Percentiles rank a stretch among this genome's conserved stretches.
Evolutionary conservation across 2,888 invertebrate genomes (phyloP).

Genomic region (Colletes collaris): DNA sequence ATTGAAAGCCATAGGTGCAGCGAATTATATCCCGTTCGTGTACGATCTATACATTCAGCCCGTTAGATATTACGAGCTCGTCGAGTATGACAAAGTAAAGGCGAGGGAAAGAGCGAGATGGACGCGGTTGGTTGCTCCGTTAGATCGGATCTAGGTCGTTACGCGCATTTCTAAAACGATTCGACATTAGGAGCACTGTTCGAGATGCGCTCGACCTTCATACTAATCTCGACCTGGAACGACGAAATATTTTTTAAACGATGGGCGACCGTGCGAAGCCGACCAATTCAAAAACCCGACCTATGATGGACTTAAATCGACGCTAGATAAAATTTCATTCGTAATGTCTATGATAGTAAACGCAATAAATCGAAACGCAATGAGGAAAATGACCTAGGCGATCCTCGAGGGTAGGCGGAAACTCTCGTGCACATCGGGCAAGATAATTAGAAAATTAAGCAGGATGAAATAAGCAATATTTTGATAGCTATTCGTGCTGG

Average conservation of each 20-base stretch:
- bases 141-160: constrained; percentile 73
- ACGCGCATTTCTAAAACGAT: constrained; percentile 58
- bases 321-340: no score
- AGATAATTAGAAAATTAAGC: no score
- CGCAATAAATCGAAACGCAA: no score
- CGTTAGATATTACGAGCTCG: constrained; percentile 69
- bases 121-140: constrained; percentile 65
- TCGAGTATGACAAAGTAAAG: constrained; percentile 18
- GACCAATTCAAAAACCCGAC: neutral
- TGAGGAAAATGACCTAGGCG: no score
- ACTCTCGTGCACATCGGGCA: no score
- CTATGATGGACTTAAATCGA: no score
- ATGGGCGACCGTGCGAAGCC: neutral
- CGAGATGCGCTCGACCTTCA: constrained; percentile 55
- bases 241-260: constrained; percentile 7
- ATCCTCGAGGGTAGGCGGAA: no score
- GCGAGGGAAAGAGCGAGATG: constrained; percentile 43
- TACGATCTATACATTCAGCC: constrained; percentile 50
- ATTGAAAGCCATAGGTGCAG: constrained; percentile 19
- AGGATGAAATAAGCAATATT: no score
- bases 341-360: no score
- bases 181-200: constrained; percentile 54
- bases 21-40: constrained; percentile 40
- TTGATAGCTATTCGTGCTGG: no score
- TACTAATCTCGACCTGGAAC: constrained; percentile 56